Conservation (phyloP, 1,140 invertebrate genomes). For the Bathynomus jamesi region DNA sequence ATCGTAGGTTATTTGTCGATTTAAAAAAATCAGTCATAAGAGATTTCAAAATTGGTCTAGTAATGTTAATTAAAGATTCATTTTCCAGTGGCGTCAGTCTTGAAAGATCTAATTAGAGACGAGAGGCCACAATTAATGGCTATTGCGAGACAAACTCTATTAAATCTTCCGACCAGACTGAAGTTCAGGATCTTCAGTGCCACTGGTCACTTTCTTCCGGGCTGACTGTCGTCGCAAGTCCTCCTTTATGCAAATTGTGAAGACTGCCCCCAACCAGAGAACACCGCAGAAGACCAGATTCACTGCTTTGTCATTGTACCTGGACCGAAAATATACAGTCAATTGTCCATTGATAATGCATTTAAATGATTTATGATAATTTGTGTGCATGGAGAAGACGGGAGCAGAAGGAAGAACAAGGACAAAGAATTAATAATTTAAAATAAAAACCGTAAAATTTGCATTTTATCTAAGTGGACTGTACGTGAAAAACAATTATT, state of each 20-base stretch:
- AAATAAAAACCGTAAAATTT: background rate
- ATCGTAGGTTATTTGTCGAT: no score
- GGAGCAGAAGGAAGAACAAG: background rate
- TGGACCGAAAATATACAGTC: background rate
- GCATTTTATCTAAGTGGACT: background rate
- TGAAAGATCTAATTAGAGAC: no score
- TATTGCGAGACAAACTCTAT: no score
- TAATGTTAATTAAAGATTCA: no score
- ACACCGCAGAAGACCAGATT: conserved; percentile 57
- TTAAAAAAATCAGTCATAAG: no score
- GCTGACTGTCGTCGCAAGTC: conserved; percentile 64
- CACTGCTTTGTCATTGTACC: conserved; percentile 9
- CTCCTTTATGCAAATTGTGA: conserved; percentile 62
- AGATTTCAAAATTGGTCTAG: no score
- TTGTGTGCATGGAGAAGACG: background rate
- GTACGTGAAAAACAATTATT: background rate
- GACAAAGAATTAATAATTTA: background rate
- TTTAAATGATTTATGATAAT: background rate
- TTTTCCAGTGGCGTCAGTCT: no score
- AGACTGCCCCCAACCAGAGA: conserved; percentile 56
- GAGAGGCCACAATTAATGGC: no score
- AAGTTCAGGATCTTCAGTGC: no score
- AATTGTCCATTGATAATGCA: conserved; percentile 3
- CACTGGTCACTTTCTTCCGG: background rate
- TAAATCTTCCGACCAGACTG: no score